Conservation (phyloP, 2,888 invertebrate species). For the Cataglyphis altisquamis region DNA sequence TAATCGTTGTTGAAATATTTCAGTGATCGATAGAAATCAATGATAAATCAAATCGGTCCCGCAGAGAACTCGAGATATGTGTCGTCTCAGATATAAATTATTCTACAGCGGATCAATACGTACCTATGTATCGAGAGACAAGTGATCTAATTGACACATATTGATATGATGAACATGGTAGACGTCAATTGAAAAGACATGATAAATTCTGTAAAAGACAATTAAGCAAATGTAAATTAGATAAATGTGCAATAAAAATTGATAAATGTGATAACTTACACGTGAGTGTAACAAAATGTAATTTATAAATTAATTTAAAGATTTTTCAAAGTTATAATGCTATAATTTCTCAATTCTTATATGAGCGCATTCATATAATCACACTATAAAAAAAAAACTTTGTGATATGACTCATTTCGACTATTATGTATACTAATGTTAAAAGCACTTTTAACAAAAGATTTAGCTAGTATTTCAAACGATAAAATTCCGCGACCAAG, state of each 20-base stretch:
- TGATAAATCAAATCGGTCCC: background rate
- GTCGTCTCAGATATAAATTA: conserved; percentile 14
- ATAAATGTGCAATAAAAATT: background rate
- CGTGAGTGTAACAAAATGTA: background rate
- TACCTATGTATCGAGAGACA: background rate
- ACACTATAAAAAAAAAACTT: background rate
- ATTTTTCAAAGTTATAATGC: background rate
- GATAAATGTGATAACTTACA: background rate
- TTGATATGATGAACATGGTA: background rate
- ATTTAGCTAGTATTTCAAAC: background rate
- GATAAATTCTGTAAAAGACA: background rate
- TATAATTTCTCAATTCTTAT: background rate
- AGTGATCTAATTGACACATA: background rate
- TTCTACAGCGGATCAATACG: conserved; percentile 1
- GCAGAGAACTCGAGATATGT: background rate
- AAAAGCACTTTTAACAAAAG: background rate
- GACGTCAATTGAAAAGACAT: background rate
- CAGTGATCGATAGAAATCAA: background rate
- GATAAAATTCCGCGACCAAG: conserved; percentile 20
- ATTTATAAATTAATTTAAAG: background rate
- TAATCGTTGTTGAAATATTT: background rate
- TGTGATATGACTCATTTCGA: background rate
- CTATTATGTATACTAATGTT: background rate
- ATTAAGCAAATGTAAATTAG: background rate
- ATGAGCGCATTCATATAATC: background rate